Evolutionary conservation across 2,888 invertebrate species (phyloP).

Genomic region (Scaptomyza caliginosa): DNA sequence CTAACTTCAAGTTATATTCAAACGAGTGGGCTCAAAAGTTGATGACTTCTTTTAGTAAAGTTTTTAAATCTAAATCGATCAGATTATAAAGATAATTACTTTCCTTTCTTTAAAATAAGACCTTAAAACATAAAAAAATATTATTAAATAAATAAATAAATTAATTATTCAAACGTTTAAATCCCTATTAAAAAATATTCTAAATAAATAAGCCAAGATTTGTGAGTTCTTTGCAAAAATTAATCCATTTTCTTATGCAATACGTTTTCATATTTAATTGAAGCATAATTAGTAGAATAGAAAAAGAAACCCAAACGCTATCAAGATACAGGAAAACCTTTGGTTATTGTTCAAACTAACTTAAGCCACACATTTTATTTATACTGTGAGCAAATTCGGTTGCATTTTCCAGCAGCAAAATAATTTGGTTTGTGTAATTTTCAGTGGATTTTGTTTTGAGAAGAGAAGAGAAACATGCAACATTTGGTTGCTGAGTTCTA

Average conservation of each 20-base stretch:
- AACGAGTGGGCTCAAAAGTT: too few relatives aligned
- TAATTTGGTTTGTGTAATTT: constrained; percentile 29
- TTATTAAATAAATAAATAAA: too few relatives aligned
- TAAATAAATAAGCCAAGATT: too few relatives aligned
- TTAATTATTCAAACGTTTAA: too few relatives aligned
- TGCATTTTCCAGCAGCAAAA: constrained; percentile 29
- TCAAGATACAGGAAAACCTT: constrained; percentile 10
- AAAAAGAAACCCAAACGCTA: not conserved
- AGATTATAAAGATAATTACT: not conserved
- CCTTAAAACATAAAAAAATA: not conserved
- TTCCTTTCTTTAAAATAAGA: not conserved
- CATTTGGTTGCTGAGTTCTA: constrained; percentile 50
- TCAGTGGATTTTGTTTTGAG: not conserved
- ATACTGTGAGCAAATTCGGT: constrained; percentile 24
- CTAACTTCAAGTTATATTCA: not conserved
- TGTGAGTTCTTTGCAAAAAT: too few relatives aligned
- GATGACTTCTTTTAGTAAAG: too few relatives aligned
- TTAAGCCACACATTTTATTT: constrained; percentile 34
- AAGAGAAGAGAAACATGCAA: constrained; percentile 42
- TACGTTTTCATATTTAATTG: not conserved
- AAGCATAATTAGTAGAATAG: constrained; percentile 3
- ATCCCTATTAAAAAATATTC: too few relatives aligned
- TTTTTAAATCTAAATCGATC: too few relatives aligned
- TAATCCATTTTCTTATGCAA: too few relatives aligned
- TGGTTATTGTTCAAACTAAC: constrained; percentile 9